Evolutionary conservation across 2,888 invertebrate genomes (phyloP).

Genomic region (Pyrocoelia pectoralis): DNA sequence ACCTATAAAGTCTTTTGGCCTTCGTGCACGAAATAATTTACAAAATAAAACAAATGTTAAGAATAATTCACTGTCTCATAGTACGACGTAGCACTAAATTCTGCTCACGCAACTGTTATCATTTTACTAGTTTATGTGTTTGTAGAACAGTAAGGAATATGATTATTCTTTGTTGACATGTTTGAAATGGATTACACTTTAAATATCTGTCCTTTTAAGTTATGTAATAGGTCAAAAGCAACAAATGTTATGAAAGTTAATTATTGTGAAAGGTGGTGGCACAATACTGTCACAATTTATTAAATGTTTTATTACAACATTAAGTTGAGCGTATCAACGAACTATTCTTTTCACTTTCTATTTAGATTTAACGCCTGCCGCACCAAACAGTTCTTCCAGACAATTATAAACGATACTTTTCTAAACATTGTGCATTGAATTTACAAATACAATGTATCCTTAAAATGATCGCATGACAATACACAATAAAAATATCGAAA

Average conservation of each 20-base stretch:
- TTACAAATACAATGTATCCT: too few relatives aligned
- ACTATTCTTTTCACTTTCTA: too few relatives aligned
- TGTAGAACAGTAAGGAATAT: conserved; percentile 26
- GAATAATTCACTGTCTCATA: not conserved
- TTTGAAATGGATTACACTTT: not conserved
- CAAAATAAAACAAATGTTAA: not conserved
- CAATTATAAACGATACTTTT: too few relatives aligned
- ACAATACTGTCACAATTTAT: not conserved
- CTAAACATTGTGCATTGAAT: too few relatives aligned
- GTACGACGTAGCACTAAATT: conserved; percentile 16
- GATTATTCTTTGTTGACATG: conserved; percentile 11
- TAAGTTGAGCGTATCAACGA: too few relatives aligned
- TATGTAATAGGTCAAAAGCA: not conserved
- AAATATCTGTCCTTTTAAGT: not conserved
- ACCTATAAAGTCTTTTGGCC: too few relatives aligned
- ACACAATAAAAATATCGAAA: too few relatives aligned
- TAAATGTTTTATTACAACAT: not conserved
- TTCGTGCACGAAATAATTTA: not conserved
- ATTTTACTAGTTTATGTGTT: conserved; percentile 18
- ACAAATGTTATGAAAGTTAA: not conserved
- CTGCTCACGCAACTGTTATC: conserved; percentile 28
- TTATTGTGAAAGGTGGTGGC: not conserved
- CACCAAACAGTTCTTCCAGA: too few relatives aligned
- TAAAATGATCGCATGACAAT: too few relatives aligned
- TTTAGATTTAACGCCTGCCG: too few relatives aligned